phyloP scores from a whole-genome alignment of 2,888 invertebrate species.

The Meganola albula region DNA sequence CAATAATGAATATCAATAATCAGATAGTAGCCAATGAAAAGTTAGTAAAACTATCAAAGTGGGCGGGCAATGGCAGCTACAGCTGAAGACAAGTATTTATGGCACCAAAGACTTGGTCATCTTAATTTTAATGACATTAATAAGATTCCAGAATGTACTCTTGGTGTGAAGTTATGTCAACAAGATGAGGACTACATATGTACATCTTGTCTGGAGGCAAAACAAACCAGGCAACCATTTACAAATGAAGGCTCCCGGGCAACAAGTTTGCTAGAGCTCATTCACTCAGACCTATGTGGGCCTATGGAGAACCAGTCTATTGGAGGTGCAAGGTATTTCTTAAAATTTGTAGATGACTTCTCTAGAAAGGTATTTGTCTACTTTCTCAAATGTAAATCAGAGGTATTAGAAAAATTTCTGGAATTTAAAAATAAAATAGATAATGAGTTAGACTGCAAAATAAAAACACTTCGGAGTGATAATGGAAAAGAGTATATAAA shows the following conservation, averaged over 20 bases:
- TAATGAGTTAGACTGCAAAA: background rate
- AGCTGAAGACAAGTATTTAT: background rate
- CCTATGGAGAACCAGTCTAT: slow-evolving; percentile 8
- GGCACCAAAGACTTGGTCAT: slow-evolving; percentile 4
- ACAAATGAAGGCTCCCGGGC: slow-evolving; percentile 7
- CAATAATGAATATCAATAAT: slow-evolving; percentile 9
- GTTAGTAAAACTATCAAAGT: background rate
- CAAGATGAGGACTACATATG: background rate
- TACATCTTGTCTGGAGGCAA: slow-evolving; percentile 12
- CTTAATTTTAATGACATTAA: slow-evolving; percentile 2
- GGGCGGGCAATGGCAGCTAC: slow-evolving; percentile 3
- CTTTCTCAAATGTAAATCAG: background rate
- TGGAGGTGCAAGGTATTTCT: too few species aligned
- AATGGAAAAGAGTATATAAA: background rate
- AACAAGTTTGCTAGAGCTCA: slow-evolving; percentile 4
- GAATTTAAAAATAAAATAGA: background rate
- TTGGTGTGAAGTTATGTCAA: background rate
- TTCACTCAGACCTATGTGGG: slow-evolving; percentile 16
- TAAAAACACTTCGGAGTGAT: background rate
- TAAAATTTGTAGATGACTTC: background rate
- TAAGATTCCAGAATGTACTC: slow-evolving; percentile 2
- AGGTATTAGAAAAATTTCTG: too few species aligned
- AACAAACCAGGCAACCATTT: slow-evolving; percentile 19
- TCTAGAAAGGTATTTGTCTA: background rate
- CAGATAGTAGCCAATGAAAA: slow-evolving; percentile 1